Base-by-base conservation (phyloP, 2,888 invertebrate species). In the Pammene fasciana region DNA sequence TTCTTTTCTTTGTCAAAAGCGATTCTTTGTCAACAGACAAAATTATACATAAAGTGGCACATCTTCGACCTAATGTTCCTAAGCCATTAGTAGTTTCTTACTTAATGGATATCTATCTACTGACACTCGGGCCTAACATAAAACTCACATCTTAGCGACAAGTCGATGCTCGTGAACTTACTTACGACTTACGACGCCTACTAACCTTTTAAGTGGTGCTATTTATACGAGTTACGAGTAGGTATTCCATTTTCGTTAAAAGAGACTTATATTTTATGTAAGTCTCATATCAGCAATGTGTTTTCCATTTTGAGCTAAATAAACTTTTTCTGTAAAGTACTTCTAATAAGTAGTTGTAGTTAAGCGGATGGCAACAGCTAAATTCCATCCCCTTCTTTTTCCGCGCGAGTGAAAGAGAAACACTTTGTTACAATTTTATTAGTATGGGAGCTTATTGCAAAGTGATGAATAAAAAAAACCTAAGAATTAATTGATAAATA, bases 41-140 rank as follows among this genome's bases (percentile, higher is more conserved):
- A 55, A 43, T 38, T 26, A 48, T 54, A 60, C 84, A 48, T 50
- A 54, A 83, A 71, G 43, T 82, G 83, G 81, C 76, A 78, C 80
- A 81, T 82, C 82, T 81, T 82, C 81, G 82, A 74, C 80, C 80
- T 87, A 87, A 88, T 86, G 86, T 84, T 79, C 78, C 79, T 75
- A 73, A 74, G 78, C 83, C 86, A 85, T 87, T 87, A 87, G 86
- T 85, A 81, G 78, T 76, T 78, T 75, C 79, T 79, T 71, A 61
- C 60, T 57, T 88, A 89, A 89, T 89, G 87, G 88, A 87, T 86
- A 88, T 89, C 86, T 86, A 88, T 89, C 86, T 86, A 87, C 65
- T 60, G 26, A 65, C 86, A 84, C 83, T 82, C 79, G 75, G 77
- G 80, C 79, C 76, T 79, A 79, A 85, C 86, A 86, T 87, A 86